These are phyloP conservation scores for Dicrostonyx torquatus DNA, from an alignment of 2,797 vertebrate genomes.

Conservation along the genomic window DNA sequence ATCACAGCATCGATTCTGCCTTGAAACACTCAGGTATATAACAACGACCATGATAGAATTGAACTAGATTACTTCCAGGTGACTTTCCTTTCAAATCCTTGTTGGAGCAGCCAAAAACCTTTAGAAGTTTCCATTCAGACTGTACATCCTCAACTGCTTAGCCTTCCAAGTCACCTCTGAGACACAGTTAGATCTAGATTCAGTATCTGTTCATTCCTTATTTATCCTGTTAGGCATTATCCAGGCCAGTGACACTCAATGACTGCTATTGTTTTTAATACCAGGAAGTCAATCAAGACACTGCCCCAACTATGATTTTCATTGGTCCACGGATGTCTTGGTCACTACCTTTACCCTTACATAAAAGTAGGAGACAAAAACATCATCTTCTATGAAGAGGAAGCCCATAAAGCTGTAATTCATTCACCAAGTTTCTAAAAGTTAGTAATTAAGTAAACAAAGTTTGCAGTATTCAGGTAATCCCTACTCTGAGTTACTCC, in stretches of 20 bases:
- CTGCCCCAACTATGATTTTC: not conserved
- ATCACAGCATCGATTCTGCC: not conserved
- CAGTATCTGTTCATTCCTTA: not conserved
- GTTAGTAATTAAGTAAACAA: not conserved
- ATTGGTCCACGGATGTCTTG: not conserved
- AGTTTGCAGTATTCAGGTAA: not conserved
- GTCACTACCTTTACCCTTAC: not conserved
- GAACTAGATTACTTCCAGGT: not conserved
- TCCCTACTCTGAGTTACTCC: not conserved
- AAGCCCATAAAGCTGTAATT: slow-evolving; percentile 1
- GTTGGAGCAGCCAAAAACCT: not conserved
- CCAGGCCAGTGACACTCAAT: not conserved
- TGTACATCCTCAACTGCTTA: not conserved
- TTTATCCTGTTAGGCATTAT: not conserved
- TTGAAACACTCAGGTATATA: not conserved
- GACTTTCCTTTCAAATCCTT: not conserved
- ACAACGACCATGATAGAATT: not conserved
- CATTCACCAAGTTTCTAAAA: slow-evolving; percentile 10
- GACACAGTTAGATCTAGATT: not conserved
- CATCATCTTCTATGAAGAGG: not conserved
- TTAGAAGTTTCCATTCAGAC: not conserved
- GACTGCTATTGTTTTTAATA: not conserved
- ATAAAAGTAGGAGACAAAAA: not conserved
- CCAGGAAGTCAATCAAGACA: not conserved
- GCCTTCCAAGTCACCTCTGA: not conserved